Evolutionary conservation across 2,113 vertebrate species (phyloP).

Genomic region (Pao palembangensis): DNA sequence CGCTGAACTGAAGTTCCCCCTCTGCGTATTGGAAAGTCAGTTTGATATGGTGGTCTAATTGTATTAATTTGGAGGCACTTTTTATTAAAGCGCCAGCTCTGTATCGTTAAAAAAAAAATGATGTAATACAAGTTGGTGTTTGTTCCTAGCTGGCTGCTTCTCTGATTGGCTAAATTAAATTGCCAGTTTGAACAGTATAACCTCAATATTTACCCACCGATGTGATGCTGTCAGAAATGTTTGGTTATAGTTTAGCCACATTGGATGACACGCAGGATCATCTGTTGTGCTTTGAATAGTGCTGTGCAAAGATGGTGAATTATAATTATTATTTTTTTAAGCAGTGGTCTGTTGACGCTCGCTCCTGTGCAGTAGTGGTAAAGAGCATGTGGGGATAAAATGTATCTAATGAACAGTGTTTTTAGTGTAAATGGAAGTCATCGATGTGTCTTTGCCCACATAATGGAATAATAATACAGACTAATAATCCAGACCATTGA

Average conservation of each 20-base stretch:
- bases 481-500: constrained; percentile 34
- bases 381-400: constrained; percentile 18
- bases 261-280: constrained; percentile 53
- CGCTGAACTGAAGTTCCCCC: constrained; percentile 37
- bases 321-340: constrained; percentile 21
- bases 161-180: constrained; percentile 39
- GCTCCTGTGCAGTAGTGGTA: constrained; percentile 52
- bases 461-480: constrained; percentile 35
- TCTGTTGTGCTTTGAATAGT: constrained; percentile 56
- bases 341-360: constrained; percentile 53
- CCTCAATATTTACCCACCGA: constrained; percentile 70
- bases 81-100: constrained; percentile 43
- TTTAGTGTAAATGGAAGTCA: constrained; percentile 40
- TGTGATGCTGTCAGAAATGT: constrained; percentile 63
- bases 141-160: constrained; percentile 29
- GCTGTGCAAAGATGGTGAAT: constrained; percentile 57
- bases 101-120: constrained; percentile 21
- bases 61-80: constrained; percentile 54
- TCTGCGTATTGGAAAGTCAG: constrained; percentile 34
- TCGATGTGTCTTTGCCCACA: constrained; percentile 41
- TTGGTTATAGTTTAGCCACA: constrained; percentile 55
- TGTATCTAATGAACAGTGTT: constrained; percentile 30
- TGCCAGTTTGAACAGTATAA: constrained; percentile 64
- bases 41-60: constrained; percentile 47
- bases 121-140: constrained; percentile 21